phyloP scores from a whole-genome alignment of 1,140 invertebrate genomes.

The Meteorus sp. region DNA sequence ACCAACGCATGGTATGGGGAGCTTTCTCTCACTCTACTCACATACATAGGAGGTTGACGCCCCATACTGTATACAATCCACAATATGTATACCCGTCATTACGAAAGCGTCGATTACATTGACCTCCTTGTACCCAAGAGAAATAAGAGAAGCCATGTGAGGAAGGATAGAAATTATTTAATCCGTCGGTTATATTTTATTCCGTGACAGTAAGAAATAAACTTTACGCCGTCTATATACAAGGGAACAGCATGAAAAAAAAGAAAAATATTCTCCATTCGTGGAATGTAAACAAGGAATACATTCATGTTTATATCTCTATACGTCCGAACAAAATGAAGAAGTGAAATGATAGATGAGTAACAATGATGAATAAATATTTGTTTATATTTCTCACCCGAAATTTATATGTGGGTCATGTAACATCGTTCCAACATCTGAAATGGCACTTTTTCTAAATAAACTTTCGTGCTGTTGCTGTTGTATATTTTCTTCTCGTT shows the following conservation, averaged over 20 bases:
- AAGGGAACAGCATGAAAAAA: too few relatives aligned
- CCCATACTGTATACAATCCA: conserved; percentile 6
- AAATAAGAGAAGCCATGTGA: conserved; percentile 23
- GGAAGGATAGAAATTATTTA: conserved; percentile 1
- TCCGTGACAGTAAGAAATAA: background rate
- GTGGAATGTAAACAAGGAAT: too few relatives aligned
- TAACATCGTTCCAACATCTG: conserved; percentile 41
- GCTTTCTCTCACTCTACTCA: conserved; percentile 4
- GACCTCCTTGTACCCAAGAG: conserved; percentile 30
- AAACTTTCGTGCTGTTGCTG: conserved; percentile 17
- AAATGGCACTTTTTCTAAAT: conserved; percentile 21
- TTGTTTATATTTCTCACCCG: conserved; percentile 47
- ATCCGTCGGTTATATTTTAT: too few relatives aligned
- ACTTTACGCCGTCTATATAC: too few relatives aligned
- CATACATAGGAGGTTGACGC: background rate
- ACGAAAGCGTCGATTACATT: conserved; percentile 44
- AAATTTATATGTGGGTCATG: conserved; percentile 42
- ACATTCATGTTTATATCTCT: too few relatives aligned
- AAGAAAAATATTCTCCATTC: too few relatives aligned
- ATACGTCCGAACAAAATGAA: too few relatives aligned
- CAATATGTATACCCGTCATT: conserved; percentile 29
- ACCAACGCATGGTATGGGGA: conserved; percentile 13
- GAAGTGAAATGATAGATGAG: too few relatives aligned
- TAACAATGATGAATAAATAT: too few relatives aligned
- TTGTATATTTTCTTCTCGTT: conserved; percentile 26